Base-by-base conservation (phyloP, 2,888 invertebrate genomes). In the Sturmia bella region DNA sequence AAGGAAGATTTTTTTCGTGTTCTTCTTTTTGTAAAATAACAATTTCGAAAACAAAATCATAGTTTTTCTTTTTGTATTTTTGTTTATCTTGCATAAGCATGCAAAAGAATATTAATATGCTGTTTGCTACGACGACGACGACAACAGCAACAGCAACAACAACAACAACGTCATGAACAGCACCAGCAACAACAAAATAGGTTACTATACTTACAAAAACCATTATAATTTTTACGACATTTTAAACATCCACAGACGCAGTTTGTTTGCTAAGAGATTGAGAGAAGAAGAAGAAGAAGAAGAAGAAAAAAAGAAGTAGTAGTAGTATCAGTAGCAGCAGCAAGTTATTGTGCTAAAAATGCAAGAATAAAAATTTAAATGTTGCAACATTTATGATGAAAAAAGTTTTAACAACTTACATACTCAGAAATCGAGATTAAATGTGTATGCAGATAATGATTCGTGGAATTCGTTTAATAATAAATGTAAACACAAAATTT, bases 1-100 rank as follows among this genome's bases (percentile, higher is more conserved):
- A 74, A 69, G 64, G 59, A 59, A 57, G 64, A 70, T 74, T 50
- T 61, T 69, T 69, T 63, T 61, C 13, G 3, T 6, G 27, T 6
- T 27, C 32, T 32, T 7, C 9, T 32, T 9, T 32, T 7, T 32
- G 27, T 6, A 6, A 32, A 73, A 68, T 76, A 68, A 76, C 52
- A 45, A 73, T 32, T 32, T 32, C 9, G 15, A 19, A 57, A 54
- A 48, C 52, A 57, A 52, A 27, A 19, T 52, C 17, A 32, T 39
- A 32, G 24, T 61, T 66, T 45, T 54, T 41, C 6, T 27, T 17
- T n/a, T 32, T 61, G 43, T 7, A 43, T 43, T 13, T 43, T n/a
- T 11, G 15, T 21, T 13, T n/a, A 21, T 39, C n/a, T 41, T 69
- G 24, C 21, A 39, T 41, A 56, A 15, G 24, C 21, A 61, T 39